Percentiles rank a stretch among this genome's conserved stretches.
Evolutionary conservation across 2,113 vertebrate species (phyloP).

Genomic region (Jaculus jaculus): DNA sequence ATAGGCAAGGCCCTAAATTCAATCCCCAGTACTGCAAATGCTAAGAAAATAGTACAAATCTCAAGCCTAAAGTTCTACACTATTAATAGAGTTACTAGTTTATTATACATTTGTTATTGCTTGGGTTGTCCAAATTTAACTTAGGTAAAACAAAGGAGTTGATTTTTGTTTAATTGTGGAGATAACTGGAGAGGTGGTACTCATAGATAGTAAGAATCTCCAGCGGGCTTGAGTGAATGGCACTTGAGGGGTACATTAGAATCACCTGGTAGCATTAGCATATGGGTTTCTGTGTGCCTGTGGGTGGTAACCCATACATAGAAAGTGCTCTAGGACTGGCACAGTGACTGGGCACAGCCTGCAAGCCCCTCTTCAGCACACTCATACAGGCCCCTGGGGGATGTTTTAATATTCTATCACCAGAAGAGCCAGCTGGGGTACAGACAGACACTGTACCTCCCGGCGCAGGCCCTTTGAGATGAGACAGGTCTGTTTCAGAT

Average conservation of each 20-base stretch:
- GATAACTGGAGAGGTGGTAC: background rate
- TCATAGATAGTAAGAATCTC: background rate
- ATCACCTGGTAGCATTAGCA: background rate
- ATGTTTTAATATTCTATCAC: background rate
- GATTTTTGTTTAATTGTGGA: background rate
- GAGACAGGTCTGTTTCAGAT: background rate
- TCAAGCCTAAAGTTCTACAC: background rate
- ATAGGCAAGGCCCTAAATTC: no score
- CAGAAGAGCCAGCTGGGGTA: background rate
- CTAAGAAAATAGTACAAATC: background rate
- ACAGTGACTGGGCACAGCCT: background rate
- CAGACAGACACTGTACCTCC: fast-evolving
- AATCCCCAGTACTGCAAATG: no score
- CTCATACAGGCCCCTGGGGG: background rate
- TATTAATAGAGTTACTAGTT: no score
- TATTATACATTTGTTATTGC: background rate
- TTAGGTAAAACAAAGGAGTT: background rate
- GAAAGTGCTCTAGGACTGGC: background rate
- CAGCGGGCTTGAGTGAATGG: background rate
- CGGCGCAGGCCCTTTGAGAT: background rate
- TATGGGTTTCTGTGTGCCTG: background rate
- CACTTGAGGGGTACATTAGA: background rate
- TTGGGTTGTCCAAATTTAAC: background rate
- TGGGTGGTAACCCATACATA: background rate
- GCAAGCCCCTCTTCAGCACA: background rate